These are phyloP conservation scores for Ptychodera flava DNA, from an alignment of 35 echinoderm and acorn worm genomes.

Conservation along the genomic window DNA sequence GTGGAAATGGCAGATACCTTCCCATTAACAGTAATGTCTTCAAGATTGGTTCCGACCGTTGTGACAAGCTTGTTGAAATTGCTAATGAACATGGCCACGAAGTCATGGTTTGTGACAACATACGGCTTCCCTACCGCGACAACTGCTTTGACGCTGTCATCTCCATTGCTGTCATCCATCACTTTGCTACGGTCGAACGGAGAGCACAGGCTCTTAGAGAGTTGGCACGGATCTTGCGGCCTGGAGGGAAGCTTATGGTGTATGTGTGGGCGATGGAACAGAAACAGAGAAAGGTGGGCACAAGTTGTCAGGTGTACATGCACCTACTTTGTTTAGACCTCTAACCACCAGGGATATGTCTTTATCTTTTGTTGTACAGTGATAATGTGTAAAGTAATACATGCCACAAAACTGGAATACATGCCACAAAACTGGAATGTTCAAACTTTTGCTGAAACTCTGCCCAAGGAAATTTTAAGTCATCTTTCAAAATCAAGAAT, in stretches of 20 bases:
- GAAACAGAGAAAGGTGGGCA: conserved; percentile 82
- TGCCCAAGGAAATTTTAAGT: no score
- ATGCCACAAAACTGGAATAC: no score
- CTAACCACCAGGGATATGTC: no score
- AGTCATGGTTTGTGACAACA: conserved; percentile 92
- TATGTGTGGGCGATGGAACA: conserved; percentile 99
- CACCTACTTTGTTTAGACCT: neutral
- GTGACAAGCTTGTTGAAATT: conserved; percentile 62
- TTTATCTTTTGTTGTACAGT: no score
- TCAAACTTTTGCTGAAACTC: no score
- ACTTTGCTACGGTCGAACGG: conserved; percentile 90
- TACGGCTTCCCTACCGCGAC: conserved; percentile 79
- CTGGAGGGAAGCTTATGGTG: conserved; percentile 90
- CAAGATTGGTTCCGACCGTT: conserved; percentile 89
- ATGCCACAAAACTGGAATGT: no score
- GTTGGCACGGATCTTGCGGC: conserved; percentile 89
- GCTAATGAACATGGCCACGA: conserved; percentile 49
- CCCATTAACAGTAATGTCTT: conserved; percentile 72
- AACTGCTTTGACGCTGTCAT: conserved; percentile 97
- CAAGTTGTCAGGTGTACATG: neutral
- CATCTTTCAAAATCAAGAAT: no score
- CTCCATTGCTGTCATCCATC: conserved; percentile 98
- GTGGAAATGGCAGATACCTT: conserved; percentile 95
- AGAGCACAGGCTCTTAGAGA: conserved; percentile 68
- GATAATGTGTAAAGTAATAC: no score